Evolutionary conservation across 2,113 vertebrate genomes (phyloP), one percentile per base, ranked within the genome.

Genomic region (Myotis lucifugus): DNA sequence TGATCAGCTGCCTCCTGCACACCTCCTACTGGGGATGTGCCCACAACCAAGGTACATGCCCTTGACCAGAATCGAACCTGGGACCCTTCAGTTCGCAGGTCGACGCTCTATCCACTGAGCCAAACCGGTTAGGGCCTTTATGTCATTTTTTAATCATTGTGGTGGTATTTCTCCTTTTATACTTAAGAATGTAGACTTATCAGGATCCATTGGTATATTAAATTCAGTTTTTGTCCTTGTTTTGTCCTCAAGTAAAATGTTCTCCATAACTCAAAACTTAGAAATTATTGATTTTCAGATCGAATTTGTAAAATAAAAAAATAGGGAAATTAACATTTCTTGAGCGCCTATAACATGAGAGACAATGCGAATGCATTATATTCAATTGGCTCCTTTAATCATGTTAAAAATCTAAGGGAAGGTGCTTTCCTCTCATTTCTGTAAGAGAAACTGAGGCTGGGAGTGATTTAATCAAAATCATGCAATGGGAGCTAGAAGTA

Each of bases 341-440:
- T 21, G 50, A 42, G 59, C n/a, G 17, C 8, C 25, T 76, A 9
- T 54, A 34, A n/a, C 12, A 48, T 64, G 50, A 21, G 19, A 46
- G 6, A 79, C 1, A 15, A 25, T 17, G 8, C 2, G 48, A 34
- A n/a, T 12, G 18, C 12, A 0, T 32, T 64, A 40, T 13, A 10
- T 25, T 34, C 54, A 76, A 42, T 19, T 82, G 23, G 0, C 5
- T 81, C 8, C 19, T 64, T 93, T 2, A 12, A 19, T 32, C 7
- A 27, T 12, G 3, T n/a, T 52, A 48, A 50, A 25, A 72, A 59
- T 27, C 0, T 40, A 56, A 48, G 37, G 7, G 54, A 54, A n/a
- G 0, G 0, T 21, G 25, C 0, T n/a, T 42, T 48, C 52, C 18
- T n/a, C 19, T 7, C 3, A 48, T 17, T 66, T 48, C 3, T 29